Evolutionary conservation across 2,797 vertebrate species (phyloP).

Genomic region (Pangasius djambal): DNA sequence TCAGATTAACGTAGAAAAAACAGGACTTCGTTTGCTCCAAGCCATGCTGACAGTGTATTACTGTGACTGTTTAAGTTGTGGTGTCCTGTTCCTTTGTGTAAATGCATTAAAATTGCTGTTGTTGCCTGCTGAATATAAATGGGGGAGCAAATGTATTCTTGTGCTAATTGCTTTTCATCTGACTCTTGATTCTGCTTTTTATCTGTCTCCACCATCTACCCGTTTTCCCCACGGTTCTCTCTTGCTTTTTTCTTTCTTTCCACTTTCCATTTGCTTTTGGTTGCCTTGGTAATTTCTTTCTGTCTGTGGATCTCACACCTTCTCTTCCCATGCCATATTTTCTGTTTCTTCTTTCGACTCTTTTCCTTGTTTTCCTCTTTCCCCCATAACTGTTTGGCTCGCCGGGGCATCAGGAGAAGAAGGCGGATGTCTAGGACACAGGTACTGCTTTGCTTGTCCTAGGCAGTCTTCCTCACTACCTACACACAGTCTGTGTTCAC

Average conservation of each 20-base stretch:
- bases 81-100: slow-evolving; percentile 29
- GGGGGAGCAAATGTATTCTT: slow-evolving; percentile 2
- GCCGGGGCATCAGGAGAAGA: slow-evolving; percentile 56
- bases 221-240: neutral
- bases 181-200: slow-evolving; percentile 48
- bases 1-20: slow-evolving; percentile 30
- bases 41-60: slow-evolving; percentile 25
- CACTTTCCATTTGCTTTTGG: slow-evolving; percentile 18
- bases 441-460: slow-evolving; percentile 66
- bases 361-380: slow-evolving; percentile 11
- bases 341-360: slow-evolving; percentile 15
- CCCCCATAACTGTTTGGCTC: slow-evolving; percentile 59
- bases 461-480: neutral
- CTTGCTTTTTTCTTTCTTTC: neutral
- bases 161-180: slow-evolving; percentile 34
- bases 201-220: slow-evolving; percentile 17
- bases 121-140: slow-evolving; percentile 11
- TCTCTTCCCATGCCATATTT: slow-evolving; percentile 39
- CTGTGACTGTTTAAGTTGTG: neutral
- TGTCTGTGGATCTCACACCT: slow-evolving; percentile 24
- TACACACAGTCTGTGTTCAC: slow-evolving; percentile 33
- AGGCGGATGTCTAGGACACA: slow-evolving; percentile 84
- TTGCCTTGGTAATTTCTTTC: neutral
- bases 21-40: slow-evolving; percentile 1
- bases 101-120: slow-evolving; percentile 22